These are phyloP conservation scores for Myotis yumanensis DNA, from an alignment of 2,113 vertebrate species.

Conservation along the genomic window DNA sequence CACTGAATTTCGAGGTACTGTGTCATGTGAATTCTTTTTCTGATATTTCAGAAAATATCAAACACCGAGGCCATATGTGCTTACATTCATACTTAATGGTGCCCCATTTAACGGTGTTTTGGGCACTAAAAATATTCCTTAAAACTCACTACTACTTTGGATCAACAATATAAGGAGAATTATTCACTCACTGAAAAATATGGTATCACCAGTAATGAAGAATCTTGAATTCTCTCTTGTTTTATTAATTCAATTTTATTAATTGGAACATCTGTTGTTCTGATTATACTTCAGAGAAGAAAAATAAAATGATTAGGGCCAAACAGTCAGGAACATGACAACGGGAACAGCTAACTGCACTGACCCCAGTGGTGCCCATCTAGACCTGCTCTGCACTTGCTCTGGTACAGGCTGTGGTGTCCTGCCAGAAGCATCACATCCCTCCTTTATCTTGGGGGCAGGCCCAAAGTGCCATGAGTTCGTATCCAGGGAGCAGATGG, in stretches of 20 bases:
- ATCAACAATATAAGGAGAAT: conserved; percentile 2
- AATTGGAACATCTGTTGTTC: not conserved
- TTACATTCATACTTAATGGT: not conserved
- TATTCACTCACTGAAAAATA: not conserved
- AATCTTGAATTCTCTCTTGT: not conserved
- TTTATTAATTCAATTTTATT: not conserved
- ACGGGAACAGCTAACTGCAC: not conserved
- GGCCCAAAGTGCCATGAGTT: not conserved
- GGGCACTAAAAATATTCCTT: not conserved
- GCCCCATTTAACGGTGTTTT: not conserved
- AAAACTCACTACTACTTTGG: not conserved
- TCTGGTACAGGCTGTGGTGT: too few species aligned
- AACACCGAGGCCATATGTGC: not conserved
- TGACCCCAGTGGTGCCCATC: not conserved
- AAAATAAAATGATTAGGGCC: not conserved
- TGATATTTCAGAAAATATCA: conserved; percentile 45
- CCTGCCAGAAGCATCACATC: not conserved
- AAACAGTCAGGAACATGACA: not conserved
- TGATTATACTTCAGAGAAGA: not conserved
- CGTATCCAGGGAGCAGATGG: not conserved
- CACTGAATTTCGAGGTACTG: not conserved
- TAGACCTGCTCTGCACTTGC: not conserved
- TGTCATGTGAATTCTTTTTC: conserved; percentile 10
- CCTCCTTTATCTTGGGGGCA: not conserved
- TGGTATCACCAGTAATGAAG: not conserved